Percentiles rank a stretch among this genome's conserved stretches.
phyloP scores from a whole-genome alignment of 30 jellyfish, hydroid and myxozoan species.

The Cassiopea andromeda region DNA sequence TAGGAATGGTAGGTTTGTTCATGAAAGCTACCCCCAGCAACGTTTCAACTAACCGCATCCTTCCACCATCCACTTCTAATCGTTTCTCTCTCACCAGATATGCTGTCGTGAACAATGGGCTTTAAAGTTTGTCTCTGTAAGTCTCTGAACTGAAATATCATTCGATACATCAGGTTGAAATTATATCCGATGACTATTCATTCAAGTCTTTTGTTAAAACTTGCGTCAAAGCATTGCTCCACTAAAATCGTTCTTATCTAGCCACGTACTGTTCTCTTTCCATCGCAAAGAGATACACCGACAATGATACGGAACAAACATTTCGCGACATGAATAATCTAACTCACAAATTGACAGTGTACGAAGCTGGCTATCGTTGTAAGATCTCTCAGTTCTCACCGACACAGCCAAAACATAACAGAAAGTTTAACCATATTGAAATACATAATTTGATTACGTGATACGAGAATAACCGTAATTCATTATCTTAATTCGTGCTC shows the following conservation, averaged over 20 bases:
- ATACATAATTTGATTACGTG: constrained; percentile 58
- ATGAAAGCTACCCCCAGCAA: neutral
- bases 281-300: constrained; percentile 79
- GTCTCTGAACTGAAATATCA: neutral
- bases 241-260: constrained; percentile 36
- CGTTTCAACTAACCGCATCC: neutral
- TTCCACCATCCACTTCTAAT: neutral
- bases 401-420: constrained; percentile 81
- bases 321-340: constrained; percentile 31
- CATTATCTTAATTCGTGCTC: constrained; percentile 77
- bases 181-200: neutral
- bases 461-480: constrained; percentile 75
- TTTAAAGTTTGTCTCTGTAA: neutral
- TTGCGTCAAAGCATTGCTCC: constrained; percentile 23
- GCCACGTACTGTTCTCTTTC: constrained; percentile 59
- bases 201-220: neutral
- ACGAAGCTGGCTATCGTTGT: constrained; percentile 44
- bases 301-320: constrained; percentile 56
- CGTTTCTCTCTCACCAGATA: neutral
- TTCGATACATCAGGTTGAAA: neutral
- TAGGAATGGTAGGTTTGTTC: neutral
- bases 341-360: constrained; percentile 34
- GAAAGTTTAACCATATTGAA: constrained; percentile 78
- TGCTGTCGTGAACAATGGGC: neutral
- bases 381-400: constrained; percentile 64